phyloP scores from a whole-genome alignment of 2,113 vertebrate genomes.

The Eurypyga helias region DNA sequence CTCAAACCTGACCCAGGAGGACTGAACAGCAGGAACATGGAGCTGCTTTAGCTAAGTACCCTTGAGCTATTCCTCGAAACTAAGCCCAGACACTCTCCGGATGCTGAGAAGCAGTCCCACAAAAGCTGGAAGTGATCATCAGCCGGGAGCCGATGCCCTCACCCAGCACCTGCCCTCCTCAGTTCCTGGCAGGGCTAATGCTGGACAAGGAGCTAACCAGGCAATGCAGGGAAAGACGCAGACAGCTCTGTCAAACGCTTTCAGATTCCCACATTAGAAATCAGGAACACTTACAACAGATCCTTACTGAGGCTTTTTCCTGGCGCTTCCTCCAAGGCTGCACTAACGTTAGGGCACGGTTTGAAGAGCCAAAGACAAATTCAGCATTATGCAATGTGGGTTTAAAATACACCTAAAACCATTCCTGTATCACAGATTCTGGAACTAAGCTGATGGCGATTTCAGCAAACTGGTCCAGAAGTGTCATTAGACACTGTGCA shows the following conservation, averaged over 20 bases:
- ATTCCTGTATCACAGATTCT: background rate
- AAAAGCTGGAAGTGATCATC: background rate
- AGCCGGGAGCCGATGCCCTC: rapidly evolving
- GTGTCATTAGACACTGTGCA: background rate
- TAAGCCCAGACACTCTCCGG: background rate
- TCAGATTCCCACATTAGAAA: background rate
- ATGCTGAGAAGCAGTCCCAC: background rate
- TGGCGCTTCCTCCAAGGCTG: background rate
- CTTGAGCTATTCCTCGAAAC: background rate
- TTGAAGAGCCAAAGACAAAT: background rate
- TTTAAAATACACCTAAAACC: background rate
- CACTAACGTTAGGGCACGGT: background rate
- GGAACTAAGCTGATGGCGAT: background rate
- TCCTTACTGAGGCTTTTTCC: background rate
- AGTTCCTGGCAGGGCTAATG: rapidly evolving
- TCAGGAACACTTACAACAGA: background rate
- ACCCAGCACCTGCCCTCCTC: rapidly evolving
- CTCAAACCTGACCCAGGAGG: background rate
- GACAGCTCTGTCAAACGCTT: background rate
- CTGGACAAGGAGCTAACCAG: background rate
- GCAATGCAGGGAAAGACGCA: rapidly evolving
- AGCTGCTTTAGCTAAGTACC: background rate
- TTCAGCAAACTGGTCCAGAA: background rate
- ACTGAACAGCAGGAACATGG: background rate
- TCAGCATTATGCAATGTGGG: background rate